Base-by-base conservation (phyloP, 2,888 invertebrate species). In the Tridacna crocea region DNA sequence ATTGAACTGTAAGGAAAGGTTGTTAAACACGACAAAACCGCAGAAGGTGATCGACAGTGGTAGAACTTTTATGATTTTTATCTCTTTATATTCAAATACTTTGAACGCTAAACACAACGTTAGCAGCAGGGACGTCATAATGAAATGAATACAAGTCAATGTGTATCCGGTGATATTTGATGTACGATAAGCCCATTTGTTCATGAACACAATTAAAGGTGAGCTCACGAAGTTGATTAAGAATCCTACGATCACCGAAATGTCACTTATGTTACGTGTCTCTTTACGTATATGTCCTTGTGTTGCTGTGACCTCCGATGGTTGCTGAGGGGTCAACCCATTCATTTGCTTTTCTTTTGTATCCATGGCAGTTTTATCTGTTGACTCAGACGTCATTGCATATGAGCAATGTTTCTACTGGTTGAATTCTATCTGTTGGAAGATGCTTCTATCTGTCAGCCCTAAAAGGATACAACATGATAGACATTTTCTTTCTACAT, bases 21-120 rank as follows among this genome's bases (percentile, higher is more conserved):
- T 96, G 8, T 96, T 96, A 72, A 96, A 93, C 3, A 96, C 95
- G 22, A 96, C 96, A 90, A 96, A 96, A 19, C 96, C 96, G 89
- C 96, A 96, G 87, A 96, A 96, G n/a, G 95, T 94, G 79, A 95
- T 84, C 0, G 96, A 95, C 61, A 96, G 94, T 0, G 95, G 94
- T 6, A 95, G 63, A 94, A 96, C 95, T 46, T 95, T 94, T 63
- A 92, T 88, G 12, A 96, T 83, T 11, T 95, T 95, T 10, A 96
- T 92, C 73, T 93, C 87, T 90, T 95, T 96, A 15, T 95, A 93
- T 82, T 94, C 94, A 90, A 96, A 96, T 15, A 95, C 90, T 80
- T 95, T 94, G 0, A 95, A 87, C 75, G 91, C 93, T 87, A 95
- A 94, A 87, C 95, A 95, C 48, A 95, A 88, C 75, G 94, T 91